phyloP scores from a whole-genome alignment of 2,888 invertebrate species.

The Bruchidius siliquastri region DNA sequence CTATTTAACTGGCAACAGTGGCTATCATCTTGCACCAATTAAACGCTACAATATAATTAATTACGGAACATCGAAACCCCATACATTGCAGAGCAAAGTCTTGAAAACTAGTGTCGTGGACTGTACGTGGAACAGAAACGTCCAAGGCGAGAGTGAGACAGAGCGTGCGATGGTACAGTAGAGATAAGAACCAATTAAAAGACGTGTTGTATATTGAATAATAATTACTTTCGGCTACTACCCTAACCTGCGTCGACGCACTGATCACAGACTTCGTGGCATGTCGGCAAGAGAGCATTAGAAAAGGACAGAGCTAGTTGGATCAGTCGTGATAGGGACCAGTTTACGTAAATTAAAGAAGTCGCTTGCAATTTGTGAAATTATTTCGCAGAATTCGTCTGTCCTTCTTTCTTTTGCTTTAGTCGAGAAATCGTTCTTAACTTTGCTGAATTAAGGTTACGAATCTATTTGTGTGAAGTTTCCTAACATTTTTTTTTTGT shows the following conservation, averaged over 20 bases:
- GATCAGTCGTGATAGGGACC: constrained; percentile 2
- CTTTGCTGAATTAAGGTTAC: not conserved
- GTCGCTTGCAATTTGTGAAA: constrained; percentile 49
- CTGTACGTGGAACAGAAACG: constrained; percentile 23
- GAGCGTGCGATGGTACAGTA: constrained; percentile 22
- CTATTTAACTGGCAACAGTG: not conserved
- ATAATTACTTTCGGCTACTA: constrained; percentile 47
- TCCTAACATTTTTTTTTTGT: too few relatives aligned
- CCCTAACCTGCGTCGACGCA: constrained; percentile 22
- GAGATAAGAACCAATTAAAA: constrained; percentile 50
- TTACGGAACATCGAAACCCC: constrained; percentile 25
- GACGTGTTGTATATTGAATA: constrained; percentile 49
- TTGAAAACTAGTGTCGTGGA: constrained; percentile 1
- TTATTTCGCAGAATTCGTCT: constrained; percentile 45
- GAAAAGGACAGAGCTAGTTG: constrained; percentile 9
- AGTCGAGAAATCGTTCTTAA: not conserved
- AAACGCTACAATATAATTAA: constrained; percentile 30
- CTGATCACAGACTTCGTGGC: not conserved
- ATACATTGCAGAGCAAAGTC: constrained; percentile 14
- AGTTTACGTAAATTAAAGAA: constrained; percentile 39
- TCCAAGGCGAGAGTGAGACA: constrained; percentile 16
- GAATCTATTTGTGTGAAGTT: not conserved
- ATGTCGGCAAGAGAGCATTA: not conserved
- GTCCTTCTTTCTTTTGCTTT: constrained; percentile 2
- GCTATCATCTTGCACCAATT: constrained; percentile 30